Conservation (phyloP, 2,888 invertebrate genomes). For the Scaptomyza flava region DNA sequence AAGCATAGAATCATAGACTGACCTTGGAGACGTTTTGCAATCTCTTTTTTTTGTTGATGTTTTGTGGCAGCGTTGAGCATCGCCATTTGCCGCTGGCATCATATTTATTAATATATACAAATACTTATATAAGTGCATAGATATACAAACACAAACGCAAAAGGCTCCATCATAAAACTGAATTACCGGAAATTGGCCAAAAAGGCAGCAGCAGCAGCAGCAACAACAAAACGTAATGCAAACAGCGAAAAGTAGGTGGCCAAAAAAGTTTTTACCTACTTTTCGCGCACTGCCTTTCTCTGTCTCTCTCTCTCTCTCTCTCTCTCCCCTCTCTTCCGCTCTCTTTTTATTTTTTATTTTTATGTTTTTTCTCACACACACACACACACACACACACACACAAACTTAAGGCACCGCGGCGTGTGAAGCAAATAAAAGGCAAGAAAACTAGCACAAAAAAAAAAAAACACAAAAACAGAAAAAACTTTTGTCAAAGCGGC, state of each 20-base stretch:
- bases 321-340: neutral
- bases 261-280: conserved; percentile 76
- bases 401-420: conserved; percentile 56
- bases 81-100: conserved; percentile 54
- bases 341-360: conserved; percentile 15
- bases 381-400: neutral
- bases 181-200: conserved; percentile 81
- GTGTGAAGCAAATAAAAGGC: conserved; percentile 62
- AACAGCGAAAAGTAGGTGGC: conserved; percentile 57
- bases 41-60: conserved; percentile 12
- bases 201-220: conserved; percentile 44
- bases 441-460: conserved; percentile 67
- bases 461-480: neutral
- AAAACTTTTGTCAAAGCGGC: conserved; percentile 56
- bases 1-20: conserved; percentile 20
- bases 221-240: conserved; percentile 45
- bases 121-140: conserved; percentile 34
- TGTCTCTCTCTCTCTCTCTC: neutral
- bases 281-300: conserved; percentile 29
- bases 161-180: conserved; percentile 81
- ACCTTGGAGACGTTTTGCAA: conserved; percentile 48
- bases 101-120: conserved; percentile 68
- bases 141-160: conserved; percentile 73
- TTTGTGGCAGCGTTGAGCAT: conserved; percentile 21
- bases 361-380: neutral